Evolutionary conservation across 2,113 vertebrate genomes (phyloP).

Genomic region (Caretta caretta): DNA sequence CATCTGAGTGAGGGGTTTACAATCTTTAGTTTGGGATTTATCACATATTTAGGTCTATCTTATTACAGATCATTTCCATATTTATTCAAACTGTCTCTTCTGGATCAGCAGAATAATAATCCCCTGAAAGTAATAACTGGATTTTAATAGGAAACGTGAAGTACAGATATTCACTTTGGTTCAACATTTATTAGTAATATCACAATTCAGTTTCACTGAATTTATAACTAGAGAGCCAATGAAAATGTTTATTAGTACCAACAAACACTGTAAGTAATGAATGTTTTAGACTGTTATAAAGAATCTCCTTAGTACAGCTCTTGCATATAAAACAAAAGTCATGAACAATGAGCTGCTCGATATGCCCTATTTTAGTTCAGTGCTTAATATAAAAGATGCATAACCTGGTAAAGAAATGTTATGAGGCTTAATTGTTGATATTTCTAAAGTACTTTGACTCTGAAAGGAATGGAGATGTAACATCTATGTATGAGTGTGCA

Average conservation of each 20-base stretch:
- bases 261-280: background rate
- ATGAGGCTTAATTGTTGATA: background rate
- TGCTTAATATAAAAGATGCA: background rate
- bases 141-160: constrained; percentile 30
- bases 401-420: background rate
- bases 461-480: background rate
- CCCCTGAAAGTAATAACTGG: background rate
- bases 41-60: background rate
- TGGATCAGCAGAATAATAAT: background rate
- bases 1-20: background rate
- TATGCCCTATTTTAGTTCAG: background rate
- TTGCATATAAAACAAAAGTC: background rate
- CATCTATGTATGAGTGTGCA: background rate
- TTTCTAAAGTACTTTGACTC: background rate
- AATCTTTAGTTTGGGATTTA: background rate
- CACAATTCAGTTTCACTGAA: background rate
- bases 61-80: background rate
- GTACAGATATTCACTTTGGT: constrained; percentile 4
- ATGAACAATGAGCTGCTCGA: background rate
- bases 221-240: background rate
- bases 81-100: constrained; percentile 8
- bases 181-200: background rate
- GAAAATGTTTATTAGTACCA: background rate
- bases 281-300: background rate
- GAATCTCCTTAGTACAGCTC: background rate